These are phyloP conservation scores for Pholis gunnellus DNA, from an alignment of 2,113 vertebrate genomes.

Conservation along the genomic window DNA sequence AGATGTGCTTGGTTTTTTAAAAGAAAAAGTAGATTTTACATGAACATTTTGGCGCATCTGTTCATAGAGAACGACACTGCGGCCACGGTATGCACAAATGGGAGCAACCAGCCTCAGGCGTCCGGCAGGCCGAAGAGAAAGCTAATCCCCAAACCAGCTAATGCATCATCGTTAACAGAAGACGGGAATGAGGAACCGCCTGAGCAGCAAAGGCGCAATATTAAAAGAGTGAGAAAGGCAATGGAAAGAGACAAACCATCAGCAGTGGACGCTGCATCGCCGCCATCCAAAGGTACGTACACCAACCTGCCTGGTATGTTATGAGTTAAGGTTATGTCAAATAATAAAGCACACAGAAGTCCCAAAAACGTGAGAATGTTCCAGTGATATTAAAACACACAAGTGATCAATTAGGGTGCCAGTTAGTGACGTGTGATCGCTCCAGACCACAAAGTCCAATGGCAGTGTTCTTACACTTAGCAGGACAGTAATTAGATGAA, in stretches of 20 bases:
- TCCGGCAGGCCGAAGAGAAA: slow-evolving; percentile 49
- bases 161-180: slow-evolving; percentile 1
- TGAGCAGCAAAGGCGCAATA: neutral
- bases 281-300: slow-evolving; percentile 70
- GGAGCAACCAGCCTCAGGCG: neutral
- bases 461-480: neutral
- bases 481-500: neutral
- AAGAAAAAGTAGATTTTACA: neutral
- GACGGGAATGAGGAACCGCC: neutral
- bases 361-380: neutral
- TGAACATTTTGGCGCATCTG: neutral
- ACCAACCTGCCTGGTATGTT: neutral
- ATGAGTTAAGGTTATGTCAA: neutral
- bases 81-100: neutral
- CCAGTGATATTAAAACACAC: neutral
- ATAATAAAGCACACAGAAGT: neutral
- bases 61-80: slow-evolving; percentile 29
- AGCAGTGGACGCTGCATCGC: neutral
- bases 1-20: neutral
- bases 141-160: slow-evolving; percentile 23
- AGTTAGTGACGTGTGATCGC: neutral
- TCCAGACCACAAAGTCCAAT: neutral
- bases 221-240: slow-evolving; percentile 23
- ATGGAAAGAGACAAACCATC: slow-evolving; percentile 10
- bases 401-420: neutral